These are phyloP conservation scores for Thera britannica DNA, from an alignment of 2,888 invertebrate species.

Conservation along the genomic window DNA sequence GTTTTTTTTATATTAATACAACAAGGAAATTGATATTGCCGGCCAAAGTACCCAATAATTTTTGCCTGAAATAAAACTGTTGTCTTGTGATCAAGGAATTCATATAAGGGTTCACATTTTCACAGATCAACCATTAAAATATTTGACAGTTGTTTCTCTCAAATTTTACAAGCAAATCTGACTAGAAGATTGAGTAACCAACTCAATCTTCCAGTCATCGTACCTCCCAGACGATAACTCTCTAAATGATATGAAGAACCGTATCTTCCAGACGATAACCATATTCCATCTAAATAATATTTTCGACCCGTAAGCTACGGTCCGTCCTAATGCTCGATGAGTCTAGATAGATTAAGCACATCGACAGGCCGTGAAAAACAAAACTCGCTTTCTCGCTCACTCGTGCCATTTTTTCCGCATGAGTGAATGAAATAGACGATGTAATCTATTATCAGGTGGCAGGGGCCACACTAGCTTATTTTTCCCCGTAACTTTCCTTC, in stretches of 20 bases:
- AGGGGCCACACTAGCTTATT: constrained; percentile 33
- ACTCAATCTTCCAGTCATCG: background rate
- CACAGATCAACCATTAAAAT: no score
- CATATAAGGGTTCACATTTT: no score
- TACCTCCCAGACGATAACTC: background rate
- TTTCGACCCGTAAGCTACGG: constrained; percentile 70
- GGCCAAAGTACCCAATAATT: no score
- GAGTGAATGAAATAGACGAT: constrained; percentile 27
- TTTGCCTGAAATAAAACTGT: no score
- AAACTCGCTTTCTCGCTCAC: constrained; percentile 33
- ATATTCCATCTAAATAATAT: background rate
- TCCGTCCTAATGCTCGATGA: constrained; percentile 73
- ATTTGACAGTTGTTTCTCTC: no score
- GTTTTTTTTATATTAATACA: no score
- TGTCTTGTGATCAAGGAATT: no score
- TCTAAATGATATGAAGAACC: no score
- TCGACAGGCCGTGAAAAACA: constrained; percentile 49
- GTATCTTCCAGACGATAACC: background rate
- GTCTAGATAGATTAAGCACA: constrained; percentile 72
- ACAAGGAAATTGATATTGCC: no score
- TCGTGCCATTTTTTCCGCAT: constrained; percentile 3
- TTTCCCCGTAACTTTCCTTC: constrained; percentile 29
- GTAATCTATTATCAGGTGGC: constrained; percentile 39
- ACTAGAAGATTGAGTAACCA: no score
- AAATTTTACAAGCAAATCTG: no score